These are phyloP conservation scores for Craterocephalus amniculus DNA, from an alignment of 2,797 vertebrate species.

Conservation along the genomic window DNA sequence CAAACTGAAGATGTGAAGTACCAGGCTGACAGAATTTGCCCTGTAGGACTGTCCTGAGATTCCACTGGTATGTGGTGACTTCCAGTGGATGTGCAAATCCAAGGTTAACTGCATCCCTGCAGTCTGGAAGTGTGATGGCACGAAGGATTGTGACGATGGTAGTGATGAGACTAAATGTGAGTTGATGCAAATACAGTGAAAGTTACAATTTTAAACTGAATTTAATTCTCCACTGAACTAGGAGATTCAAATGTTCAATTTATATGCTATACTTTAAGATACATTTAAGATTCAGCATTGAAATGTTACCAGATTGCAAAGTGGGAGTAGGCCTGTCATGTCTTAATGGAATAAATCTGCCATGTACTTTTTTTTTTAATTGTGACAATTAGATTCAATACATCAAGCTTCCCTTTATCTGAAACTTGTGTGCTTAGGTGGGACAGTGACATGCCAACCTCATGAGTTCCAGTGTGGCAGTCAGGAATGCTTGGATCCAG, in stretches of 20 bases:
- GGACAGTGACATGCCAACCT: slow-evolving; percentile 70
- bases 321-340: no score
- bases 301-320: no score
- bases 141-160: slow-evolving; percentile 86
- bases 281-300: no score
- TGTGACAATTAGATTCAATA: no score
- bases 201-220: not conserved
- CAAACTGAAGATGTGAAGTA: not conserved
- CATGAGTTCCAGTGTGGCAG: slow-evolving; percentile 85
- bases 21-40: not conserved
- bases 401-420: not conserved
- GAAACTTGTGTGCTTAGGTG: slow-evolving; percentile 71
- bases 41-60: slow-evolving; percentile 79
- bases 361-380: no score
- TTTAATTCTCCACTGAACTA: not conserved
- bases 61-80: slow-evolving; percentile 70
- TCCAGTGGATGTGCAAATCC: slow-evolving; percentile 85
- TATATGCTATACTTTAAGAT: no score
- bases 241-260: no score
- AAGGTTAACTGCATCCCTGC: slow-evolving; percentile 82
- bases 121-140: slow-evolving; percentile 88
- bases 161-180: slow-evolving; percentile 90
- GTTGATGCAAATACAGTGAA: slow-evolving; percentile 39
- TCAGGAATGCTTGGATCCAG: slow-evolving; percentile 80
- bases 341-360: no score